Conservation (phyloP, 2,888 invertebrate species). For the Cryptus armator region DNA sequence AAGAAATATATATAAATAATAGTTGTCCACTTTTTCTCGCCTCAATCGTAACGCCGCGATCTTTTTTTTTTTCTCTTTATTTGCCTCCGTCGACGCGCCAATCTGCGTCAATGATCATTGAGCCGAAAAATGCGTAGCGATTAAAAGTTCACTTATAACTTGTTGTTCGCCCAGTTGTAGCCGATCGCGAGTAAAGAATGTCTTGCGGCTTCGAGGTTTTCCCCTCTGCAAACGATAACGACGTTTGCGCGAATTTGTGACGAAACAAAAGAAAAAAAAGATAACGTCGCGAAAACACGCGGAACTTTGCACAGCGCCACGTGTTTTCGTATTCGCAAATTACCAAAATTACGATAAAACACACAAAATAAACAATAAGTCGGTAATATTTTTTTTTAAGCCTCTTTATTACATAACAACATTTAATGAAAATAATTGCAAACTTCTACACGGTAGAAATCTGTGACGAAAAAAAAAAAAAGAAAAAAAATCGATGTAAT, state of each 20-base stretch:
- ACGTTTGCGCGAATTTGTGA: neutral
- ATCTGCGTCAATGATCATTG: neutral
- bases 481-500: constrained; percentile 2
- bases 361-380: neutral
- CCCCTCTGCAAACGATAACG: neutral
- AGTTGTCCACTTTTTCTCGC: constrained; percentile 75
- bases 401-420: constrained; percentile 56
- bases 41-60: neutral
- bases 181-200: neutral
- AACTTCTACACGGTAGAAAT: constrained; percentile 82
- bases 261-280: neutral
- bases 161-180: neutral
- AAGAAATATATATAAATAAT: constrained; percentile 78
- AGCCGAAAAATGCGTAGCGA: neutral
- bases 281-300: neutral
- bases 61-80: neutral
- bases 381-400: constrained; percentile 12
- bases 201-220: neutral
- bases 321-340: neutral
- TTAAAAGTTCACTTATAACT: neutral
- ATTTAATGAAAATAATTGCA: constrained; percentile 73
- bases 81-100: neutral
- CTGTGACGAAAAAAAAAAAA: constrained; percentile 67
- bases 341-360: neutral
- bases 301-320: neutral